phyloP scores from a whole-genome alignment of 2,888 invertebrate genomes.

The Philonicus albiceps region DNA sequence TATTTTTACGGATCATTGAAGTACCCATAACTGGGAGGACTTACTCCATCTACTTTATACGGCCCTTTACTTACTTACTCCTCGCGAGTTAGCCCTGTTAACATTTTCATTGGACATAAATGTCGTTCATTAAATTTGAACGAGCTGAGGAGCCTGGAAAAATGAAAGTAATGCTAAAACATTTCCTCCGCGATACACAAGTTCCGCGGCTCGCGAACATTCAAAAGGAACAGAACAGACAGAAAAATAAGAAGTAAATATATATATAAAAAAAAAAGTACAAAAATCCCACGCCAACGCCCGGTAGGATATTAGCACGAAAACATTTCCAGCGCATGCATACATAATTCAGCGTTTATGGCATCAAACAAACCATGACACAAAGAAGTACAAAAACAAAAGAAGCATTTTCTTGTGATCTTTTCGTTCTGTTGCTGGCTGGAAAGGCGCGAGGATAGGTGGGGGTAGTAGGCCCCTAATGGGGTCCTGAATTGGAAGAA shows the following conservation, averaged over 20 bases:
- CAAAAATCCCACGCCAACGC: background rate
- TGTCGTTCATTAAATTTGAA: slow-evolving; percentile 24
- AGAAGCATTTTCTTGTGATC: background rate
- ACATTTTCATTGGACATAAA: slow-evolving; percentile 33
- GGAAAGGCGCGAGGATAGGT: background rate
- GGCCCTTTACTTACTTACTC: background rate
- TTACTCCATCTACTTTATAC: background rate
- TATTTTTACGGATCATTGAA: background rate
- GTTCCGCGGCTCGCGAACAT: background rate
- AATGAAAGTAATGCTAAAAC: background rate
- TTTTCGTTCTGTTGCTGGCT: background rate
- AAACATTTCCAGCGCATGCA: slow-evolving; percentile 11
- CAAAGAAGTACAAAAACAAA: background rate
- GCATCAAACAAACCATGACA: slow-evolving; percentile 7
- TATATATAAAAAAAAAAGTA: background rate
- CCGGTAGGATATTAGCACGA: background rate
- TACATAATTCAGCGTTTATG: slow-evolving; percentile 13
- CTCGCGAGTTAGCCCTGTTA: slow-evolving; percentile 24
- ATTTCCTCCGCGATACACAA: background rate
- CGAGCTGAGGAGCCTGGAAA: background rate
- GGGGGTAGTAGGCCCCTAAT: background rate
- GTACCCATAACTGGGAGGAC: background rate
- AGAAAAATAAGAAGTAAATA: background rate
- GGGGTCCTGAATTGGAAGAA: background rate
- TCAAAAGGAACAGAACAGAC: background rate